Base-by-base conservation (phyloP, 2,797 vertebrate species). In the Anisognathus igniventris region DNA sequence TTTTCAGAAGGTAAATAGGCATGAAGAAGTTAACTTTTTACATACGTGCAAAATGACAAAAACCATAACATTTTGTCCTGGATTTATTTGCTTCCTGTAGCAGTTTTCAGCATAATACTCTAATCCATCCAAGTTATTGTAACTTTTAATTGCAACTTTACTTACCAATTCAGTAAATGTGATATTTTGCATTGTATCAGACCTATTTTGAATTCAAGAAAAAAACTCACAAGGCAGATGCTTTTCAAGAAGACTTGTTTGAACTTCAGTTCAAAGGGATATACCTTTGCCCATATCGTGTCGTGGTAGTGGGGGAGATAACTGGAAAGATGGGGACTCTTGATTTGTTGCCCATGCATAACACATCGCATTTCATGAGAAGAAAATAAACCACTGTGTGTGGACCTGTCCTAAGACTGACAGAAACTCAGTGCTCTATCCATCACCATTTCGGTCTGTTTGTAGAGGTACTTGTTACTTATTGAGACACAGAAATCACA, bases 1-100 rank as follows among this genome's bases (percentile, higher is more conserved):
- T 93, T 98, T 99, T 95, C 99, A 99, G 93, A 98, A 97, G 97
- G 99, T 99, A 96, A 96, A 97, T 97, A 67, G 27, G 12, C 45
- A 61, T 9, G 9, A 86, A 40, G 50, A 39, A 73, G 47, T 83
- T 51, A 82, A 17, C 24, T 58, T 68, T 21, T 65, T 86, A 39
- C 10, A 13, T 58, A 39, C 15, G 4, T 70, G 28, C 28, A 88
- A 88, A 47, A 44, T 74, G 28, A n/a, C 21, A 71, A 76, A 67
- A 37, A 35, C 28, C 25, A 20, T 27, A 71, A 45, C 14, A 27
- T 75, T 86, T 85, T 80, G 25, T 78, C 42, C 27, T 65, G 47
- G 21, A 68, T 87, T 88, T 82, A 44, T 85, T 89, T 92, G 23
- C 28, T 92, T 50, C 31, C 31, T 82, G 14, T 39, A 54, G 53